Evolutionary conservation across 2,888 invertebrate species (phyloP), one percentile per base, ranked within the genome.

Genomic region (Chrysodeixis includens): DNA sequence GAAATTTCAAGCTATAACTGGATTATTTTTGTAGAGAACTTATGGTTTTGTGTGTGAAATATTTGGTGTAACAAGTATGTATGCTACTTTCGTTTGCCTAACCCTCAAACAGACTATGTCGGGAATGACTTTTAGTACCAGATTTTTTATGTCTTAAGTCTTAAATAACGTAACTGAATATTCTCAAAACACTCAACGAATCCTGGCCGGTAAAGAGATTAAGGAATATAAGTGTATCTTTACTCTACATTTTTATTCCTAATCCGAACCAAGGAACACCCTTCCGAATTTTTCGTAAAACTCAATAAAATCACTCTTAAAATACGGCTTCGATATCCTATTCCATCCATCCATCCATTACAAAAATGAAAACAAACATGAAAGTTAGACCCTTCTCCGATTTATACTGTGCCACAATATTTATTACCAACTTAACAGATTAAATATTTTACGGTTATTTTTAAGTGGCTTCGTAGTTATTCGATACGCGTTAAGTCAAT

Each of bases 381-480:
- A 16, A 60, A 74, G 61, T 74, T 55, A 58, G 78, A 69, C 78
- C 72, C 78, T 70, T 64, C 69, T 63, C 62, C 52, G 67, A 66
- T 79, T 80, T 75, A 79, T n/a, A n/a, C n/a, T n/a, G n/a, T 65
- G 69, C 57, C 67, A 20, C 67, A 71, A 81, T 79, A 79, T 79
- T 79, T 79, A 79, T 81, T 60, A 81, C 71, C 74, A 76, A 78
- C 81, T 82, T 80, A 81, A 81, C 69, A 78, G 76, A 82, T 80
- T 80, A 81, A 81, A 79, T 79, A 80, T 76, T 80, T 82, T 79
- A 82, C 71, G 69, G 56, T 30, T 74, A 72, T 66, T 66, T 82
- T 80, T 79, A 79, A 76, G 77, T 78, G 74, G 76, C 71, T 76
- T 79, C 79, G 71, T 66, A 60, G 80, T 71, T 67, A 83, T 82